These are phyloP conservation scores for Atherinosoma microstoma DNA, from an alignment of 2,797 vertebrate genomes.

Conservation along the genomic window DNA sequence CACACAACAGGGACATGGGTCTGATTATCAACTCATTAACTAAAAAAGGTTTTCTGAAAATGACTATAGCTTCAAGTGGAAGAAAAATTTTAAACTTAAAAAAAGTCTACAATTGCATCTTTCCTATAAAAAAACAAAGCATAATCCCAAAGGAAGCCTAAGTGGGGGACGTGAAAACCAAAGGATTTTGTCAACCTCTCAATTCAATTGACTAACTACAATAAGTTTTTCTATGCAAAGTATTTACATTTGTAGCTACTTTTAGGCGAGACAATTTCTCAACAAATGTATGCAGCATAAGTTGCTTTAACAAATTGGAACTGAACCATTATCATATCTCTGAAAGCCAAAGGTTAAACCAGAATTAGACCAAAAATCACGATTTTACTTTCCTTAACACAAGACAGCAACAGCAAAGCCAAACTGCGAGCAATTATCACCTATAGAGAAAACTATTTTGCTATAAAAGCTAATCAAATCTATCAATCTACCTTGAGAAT, in stretches of 20 bases:
- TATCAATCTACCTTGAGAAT: neutral
- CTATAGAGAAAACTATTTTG: neutral
- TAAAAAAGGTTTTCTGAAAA: neutral
- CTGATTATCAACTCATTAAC: too few relatives aligned
- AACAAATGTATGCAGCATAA: neutral
- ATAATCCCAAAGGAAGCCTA: too few relatives aligned
- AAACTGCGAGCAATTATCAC: neutral
- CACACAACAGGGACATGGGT: neutral
- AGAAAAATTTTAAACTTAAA: neutral
- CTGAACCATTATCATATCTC: neutral
- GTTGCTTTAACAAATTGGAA: neutral
- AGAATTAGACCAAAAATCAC: neutral
- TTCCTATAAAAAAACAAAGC: too few relatives aligned
- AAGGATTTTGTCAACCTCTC: neutral
- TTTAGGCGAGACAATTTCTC: neutral
- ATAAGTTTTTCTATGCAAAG: neutral
- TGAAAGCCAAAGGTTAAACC: neutral
- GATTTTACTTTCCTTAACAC: neutral
- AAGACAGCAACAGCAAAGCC: neutral
- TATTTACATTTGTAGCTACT: neutral
- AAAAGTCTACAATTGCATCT: too few relatives aligned
- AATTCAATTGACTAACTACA: neutral
- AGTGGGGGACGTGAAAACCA: too few relatives aligned
- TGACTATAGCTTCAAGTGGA: neutral
- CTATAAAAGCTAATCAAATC: neutral